These are phyloP conservation scores for Cervus canadensis DNA, from an alignment of 2,113 vertebrate genomes.

Conservation along the genomic window DNA sequence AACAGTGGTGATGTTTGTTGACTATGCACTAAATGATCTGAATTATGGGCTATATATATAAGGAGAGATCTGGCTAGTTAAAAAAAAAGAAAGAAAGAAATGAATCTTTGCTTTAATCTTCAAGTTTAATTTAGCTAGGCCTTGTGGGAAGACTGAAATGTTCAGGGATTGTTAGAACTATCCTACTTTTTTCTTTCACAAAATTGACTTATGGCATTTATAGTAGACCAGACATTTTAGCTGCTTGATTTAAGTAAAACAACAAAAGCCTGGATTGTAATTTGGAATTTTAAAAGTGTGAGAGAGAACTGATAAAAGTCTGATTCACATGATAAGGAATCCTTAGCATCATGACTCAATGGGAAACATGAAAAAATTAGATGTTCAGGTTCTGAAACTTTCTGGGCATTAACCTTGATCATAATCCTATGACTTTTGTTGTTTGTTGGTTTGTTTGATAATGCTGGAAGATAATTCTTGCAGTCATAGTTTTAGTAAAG, in stretches of 20 bases:
- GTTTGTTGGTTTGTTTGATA: neutral
- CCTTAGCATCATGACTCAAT: neutral
- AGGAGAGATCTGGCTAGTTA: neutral
- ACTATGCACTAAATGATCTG: neutral
- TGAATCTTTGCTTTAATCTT: neutral
- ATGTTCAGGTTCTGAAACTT: neutral
- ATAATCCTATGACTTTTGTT: neutral
- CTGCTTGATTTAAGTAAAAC: neutral
- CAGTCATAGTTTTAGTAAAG: neutral
- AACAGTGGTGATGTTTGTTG: neutral
- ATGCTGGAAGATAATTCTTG: neutral
- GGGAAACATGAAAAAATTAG: neutral
- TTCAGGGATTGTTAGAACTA: neutral
- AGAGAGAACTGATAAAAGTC: neutral
- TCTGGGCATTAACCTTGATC: neutral
- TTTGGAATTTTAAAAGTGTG: neutral
- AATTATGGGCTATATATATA: neutral
- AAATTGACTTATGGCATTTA: neutral
- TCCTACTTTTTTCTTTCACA: neutral
- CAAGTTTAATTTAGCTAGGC: conserved; percentile 4
- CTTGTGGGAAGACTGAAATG: neutral
- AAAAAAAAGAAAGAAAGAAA: neutral
- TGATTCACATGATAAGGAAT: neutral
- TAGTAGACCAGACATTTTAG: neutral
- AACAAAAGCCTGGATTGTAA: neutral